These are phyloP conservation scores for Camelus dromedarius DNA, from an alignment of 2,113 vertebrate species.

Conservation along the genomic window DNA sequence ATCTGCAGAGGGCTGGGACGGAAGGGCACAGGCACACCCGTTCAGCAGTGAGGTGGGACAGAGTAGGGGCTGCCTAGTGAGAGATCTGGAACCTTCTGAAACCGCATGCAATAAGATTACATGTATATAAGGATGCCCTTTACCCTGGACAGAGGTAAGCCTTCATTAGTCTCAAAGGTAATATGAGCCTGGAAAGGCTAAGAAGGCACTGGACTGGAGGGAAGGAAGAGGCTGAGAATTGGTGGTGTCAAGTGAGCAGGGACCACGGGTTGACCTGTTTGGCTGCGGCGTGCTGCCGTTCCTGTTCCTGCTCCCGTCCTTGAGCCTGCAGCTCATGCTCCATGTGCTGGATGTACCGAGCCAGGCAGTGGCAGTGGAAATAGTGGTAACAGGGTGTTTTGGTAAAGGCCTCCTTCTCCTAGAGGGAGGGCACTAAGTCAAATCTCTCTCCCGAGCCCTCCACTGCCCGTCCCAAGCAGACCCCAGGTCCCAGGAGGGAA, in stretches of 20 bases:
- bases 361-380: conserved; percentile 98
- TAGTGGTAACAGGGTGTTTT: conserved; percentile 98
- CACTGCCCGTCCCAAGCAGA: background rate
- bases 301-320: conserved; percentile 90
- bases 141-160: background rate
- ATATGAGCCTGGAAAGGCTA: background rate
- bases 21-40: background rate
- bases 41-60: background rate
- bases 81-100: background rate
- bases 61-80: background rate
- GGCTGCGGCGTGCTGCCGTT: conserved; percentile 82
- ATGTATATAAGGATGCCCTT: background rate
- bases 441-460: background rate
- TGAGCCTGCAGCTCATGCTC: conserved; percentile 91
- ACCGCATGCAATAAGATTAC: background rate
- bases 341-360: conserved; percentile 94
- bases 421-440: background rate
- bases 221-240: background rate
- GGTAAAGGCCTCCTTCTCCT: conserved; percentile 96
- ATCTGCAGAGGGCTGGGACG: background rate
- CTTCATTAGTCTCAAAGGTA: conserved; percentile 17
- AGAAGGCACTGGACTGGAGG: background rate
- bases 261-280: conserved; percentile 70
- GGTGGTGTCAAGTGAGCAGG: background rate
- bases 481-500: background rate